Conservation (phyloP, 92 coral and sea anemone species). For the Montipora capitata region DNA sequence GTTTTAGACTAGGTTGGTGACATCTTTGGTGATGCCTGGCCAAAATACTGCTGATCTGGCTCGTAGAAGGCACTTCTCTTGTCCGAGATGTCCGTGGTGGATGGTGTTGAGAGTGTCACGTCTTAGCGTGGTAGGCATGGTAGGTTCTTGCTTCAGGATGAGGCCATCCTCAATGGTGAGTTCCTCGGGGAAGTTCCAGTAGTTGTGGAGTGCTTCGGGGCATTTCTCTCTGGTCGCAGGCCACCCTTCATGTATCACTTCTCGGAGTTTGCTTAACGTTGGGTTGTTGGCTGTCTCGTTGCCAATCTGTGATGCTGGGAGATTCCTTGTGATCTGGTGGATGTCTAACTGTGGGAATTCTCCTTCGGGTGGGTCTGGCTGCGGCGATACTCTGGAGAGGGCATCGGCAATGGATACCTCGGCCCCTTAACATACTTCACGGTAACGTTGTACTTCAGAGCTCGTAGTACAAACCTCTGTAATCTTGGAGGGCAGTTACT, state of each 20-base stretch:
- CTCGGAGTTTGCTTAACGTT: background rate
- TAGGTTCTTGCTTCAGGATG: no score
- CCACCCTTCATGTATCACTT: background rate
- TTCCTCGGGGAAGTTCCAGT: conserved; percentile 35
- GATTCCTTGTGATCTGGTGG: conserved; percentile 44
- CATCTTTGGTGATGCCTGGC: no score
- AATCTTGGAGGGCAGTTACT: no score
- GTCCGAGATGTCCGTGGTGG: conserved; percentile 18
- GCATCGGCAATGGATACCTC: conserved; percentile 57
- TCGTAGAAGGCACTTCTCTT: conserved; percentile 38
- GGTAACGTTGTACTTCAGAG: background rate
- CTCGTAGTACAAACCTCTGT: background rate
- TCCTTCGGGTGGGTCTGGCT: conserved; percentile 16
- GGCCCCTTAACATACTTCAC: conserved; percentile 68
- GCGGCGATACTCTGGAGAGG: conserved; percentile 53
- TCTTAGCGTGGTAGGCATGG: no score
- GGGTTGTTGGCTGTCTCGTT: conserved; percentile 12
- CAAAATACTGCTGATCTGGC: conserved; percentile 2
- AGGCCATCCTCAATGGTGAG: conserved; percentile 30
- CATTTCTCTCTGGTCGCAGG: no score
- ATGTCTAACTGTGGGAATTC: background rate
- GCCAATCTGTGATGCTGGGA: conserved; percentile 69
- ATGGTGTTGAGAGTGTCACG: conserved; percentile 6
- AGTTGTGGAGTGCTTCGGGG: no score
- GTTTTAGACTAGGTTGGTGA: no score